Evolutionary conservation across 1,140 invertebrate genomes (phyloP).

Genomic region (Megalopta genalis): DNA sequence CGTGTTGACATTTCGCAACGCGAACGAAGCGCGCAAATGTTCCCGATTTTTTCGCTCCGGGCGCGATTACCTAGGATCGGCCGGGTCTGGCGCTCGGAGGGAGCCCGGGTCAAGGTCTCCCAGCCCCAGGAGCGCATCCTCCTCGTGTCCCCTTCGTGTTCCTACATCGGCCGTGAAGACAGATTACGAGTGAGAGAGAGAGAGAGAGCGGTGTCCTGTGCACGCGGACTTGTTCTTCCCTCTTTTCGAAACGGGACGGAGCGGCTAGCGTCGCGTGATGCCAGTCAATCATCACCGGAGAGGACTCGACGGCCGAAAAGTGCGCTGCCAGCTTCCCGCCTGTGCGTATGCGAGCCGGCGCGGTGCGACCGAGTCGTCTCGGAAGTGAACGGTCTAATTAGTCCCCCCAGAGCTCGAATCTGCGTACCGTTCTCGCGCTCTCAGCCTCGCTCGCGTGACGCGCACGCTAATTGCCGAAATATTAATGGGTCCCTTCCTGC

Average conservation of each 20-base stretch:
- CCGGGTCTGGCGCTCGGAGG: neutral
- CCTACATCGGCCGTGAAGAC: too few species aligned
- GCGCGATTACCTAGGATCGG: neutral
- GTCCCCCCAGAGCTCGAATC: constrained; percentile 41
- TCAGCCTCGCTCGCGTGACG: constrained; percentile 57
- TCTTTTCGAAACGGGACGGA: neutral
- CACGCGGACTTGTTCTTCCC: neutral
- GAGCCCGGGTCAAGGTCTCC: neutral
- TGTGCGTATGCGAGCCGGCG: constrained; percentile 31
- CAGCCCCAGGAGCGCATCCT: neutral
- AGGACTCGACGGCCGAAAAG: constrained; percentile 63
- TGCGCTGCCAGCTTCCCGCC: constrained; percentile 22
- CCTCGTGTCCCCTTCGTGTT: neutral
- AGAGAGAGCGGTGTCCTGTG: neutral
- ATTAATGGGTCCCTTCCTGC: constrained; percentile 61
- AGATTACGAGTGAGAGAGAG: too few species aligned
- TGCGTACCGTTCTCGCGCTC: constrained; percentile 21
- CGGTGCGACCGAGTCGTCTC: constrained; percentile 46
- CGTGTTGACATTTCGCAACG: constrained; percentile 13
- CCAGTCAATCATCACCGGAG: constrained; percentile 70
- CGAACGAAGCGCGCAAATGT: neutral
- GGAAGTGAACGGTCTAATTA: constrained; percentile 68
- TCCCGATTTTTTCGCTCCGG: too few species aligned
- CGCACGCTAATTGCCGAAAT: constrained; percentile 58
- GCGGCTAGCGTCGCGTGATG: constrained; percentile 68